Percentiles rank a stretch among this genome's conserved stretches.
Evolutionary conservation across 1,140 invertebrate species (phyloP).

Genomic region (Drosophila ficusphila): DNA sequence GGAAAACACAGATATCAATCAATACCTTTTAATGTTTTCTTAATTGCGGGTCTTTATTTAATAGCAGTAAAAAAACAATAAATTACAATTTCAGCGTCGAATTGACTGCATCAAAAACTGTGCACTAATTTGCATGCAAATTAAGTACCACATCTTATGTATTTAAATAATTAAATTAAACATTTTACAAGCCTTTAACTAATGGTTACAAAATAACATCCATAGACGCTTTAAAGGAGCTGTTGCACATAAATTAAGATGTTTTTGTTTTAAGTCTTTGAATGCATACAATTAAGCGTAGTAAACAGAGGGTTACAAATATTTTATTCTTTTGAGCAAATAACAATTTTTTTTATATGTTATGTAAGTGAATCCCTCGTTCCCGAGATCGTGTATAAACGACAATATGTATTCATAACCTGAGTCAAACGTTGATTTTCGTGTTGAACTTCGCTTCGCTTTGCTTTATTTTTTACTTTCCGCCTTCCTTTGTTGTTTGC

Average conservation of each 20-base stretch:
- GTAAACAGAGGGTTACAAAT: no score
- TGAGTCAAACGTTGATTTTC: constrained; percentile 14
- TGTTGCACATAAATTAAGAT: not conserved
- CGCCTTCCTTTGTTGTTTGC: constrained; percentile 19
- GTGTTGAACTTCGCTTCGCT: constrained; percentile 24
- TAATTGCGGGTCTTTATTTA: constrained; percentile 8
- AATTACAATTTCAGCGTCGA: not conserved
- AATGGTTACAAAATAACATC: not conserved
- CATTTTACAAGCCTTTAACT: not conserved
- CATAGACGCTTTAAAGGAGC: not conserved
- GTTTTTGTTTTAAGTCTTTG: no score
- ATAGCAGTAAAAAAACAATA: constrained; percentile 1
- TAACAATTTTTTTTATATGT: not conserved
- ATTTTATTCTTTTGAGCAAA: not conserved
- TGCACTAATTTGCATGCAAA: constrained; percentile 4
- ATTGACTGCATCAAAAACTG: not conserved
- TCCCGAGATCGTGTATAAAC: constrained; percentile 12
- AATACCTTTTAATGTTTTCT: not conserved
- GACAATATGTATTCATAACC: constrained; percentile 11
- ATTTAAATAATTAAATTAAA: not conserved
- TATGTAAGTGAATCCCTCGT: not conserved
- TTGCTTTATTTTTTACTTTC: constrained; percentile 19
- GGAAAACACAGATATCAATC: not conserved
- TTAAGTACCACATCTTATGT: not conserved
- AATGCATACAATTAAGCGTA: no score